Evolutionary conservation across 1,140 invertebrate genomes (phyloP), one percentile per base, ranked within the genome.

Genomic region (Drosophila sturtevanti): DNA sequence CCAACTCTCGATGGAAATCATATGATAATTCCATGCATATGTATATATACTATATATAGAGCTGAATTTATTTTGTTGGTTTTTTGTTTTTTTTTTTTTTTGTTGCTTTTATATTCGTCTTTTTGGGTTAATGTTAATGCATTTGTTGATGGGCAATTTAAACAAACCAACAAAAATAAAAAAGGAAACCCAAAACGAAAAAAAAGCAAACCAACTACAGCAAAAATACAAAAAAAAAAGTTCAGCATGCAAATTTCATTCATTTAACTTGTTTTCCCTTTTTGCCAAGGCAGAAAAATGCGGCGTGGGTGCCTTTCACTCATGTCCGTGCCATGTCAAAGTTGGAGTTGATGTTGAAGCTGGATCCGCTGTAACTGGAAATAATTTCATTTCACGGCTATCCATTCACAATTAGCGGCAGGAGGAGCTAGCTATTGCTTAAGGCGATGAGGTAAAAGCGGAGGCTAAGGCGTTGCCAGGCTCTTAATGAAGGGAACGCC

Each of bases 281-380:
- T 81, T 73, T 72, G 72, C 69, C 63, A 76, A 76, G 48, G 22
- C 41, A 44, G 35, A 22, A 61, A 61, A 61, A 61, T 38, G 60
- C 44, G 77, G 75, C 79, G 82, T 86, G 82, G 82, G 82, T 86
- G 82, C 82, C 82, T 86, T 86, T 86, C 82, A 86, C 82, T 86
- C 81, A 80, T 44, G 59, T 38, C 31, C 31, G 52, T 79, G 77
- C 75, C 78, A 72, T 86, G 82, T 86, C 82, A 87, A 70, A 86
- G 82, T 79, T 87, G 72, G 77, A 65, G 38, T 68, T 27, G 60
- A 37, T 48, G 67, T 44, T 55, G 22, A 31, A 24, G 66, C 73
- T 69, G 69, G 22, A 37, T 63, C 10, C 16, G 11, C 9, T 60
- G 67, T 51, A 72, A 73, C 77, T 85, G 78, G 84, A 81, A 82